Conservation (phyloP, 2,113 vertebrate species). For the Coptodon bakossiorum region DNA sequence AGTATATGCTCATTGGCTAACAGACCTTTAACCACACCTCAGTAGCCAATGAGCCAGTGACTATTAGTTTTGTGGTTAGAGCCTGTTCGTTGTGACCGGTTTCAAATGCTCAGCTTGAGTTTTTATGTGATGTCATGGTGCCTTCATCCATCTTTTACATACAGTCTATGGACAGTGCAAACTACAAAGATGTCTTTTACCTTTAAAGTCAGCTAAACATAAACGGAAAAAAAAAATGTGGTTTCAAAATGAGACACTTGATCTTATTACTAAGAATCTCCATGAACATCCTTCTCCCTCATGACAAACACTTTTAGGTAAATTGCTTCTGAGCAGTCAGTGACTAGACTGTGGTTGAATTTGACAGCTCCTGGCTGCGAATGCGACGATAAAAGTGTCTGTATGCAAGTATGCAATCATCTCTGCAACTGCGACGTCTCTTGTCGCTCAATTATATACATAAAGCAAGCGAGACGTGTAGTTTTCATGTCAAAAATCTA, state of each 20-base stretch:
- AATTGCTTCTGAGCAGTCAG: neutral
- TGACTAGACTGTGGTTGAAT: slow-evolving; percentile 43
- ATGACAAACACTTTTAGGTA: neutral
- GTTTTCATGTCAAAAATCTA: neutral
- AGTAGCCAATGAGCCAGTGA: neutral
- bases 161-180: neutral
- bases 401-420: neutral
- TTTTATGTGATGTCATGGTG: neutral
- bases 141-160: neutral
- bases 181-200: neutral
- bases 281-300: neutral
- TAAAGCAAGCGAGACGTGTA: neutral
- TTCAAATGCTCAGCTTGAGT: neutral
- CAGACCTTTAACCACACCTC: neutral
- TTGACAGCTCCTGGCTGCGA: neutral
- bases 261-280: neutral
- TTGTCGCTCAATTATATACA: neutral
- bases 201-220: neutral
- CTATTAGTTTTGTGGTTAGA: neutral
- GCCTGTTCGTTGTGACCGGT: neutral
- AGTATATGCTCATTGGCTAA: neutral
- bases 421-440: neutral
- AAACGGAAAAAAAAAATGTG: accelerated
- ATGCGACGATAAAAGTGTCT: neutral
- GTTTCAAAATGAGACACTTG: neutral